Percentiles rank a stretch among this genome's conserved stretches.
Evolutionary conservation across 2,797 vertebrate species (phyloP).

Genomic region (Cottoperca gobio): DNA sequence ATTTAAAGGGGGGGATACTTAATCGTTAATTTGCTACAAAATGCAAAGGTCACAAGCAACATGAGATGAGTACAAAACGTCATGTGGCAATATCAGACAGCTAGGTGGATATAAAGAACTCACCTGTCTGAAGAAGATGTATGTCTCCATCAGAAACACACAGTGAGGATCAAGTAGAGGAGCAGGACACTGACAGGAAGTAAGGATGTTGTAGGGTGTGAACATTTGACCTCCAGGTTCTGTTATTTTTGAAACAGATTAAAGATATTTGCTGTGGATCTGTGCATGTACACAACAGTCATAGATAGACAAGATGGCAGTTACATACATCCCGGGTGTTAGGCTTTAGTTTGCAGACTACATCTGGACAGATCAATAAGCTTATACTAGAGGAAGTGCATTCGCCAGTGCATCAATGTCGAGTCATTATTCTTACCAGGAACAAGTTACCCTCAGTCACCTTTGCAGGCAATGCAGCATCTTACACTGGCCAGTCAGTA

Average conservation of each 20-base stretch:
- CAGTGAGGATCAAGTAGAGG: conserved; percentile 7
- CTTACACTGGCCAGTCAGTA: neutral
- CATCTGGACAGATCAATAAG: conserved; percentile 47
- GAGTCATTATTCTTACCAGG: no score
- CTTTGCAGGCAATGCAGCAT: conserved; percentile 16
- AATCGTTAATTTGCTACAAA: neutral
- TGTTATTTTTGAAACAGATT: neutral
- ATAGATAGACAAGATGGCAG: neutral
- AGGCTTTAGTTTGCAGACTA: conserved; percentile 14
- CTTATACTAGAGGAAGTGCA: conserved; percentile 16
- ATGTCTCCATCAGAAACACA: neutral
- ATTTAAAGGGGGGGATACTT: neutral
- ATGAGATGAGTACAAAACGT: neutral
- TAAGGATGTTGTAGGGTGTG: neutral
- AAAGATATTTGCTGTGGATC: neutral
- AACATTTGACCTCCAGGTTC: conserved; percentile 10
- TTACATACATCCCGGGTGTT: neutral
- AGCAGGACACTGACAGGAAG: conserved; percentile 2
- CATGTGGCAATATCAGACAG: neutral
- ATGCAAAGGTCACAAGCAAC: neutral
- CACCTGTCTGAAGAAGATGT: conserved; percentile 11
- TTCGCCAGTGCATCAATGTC: conserved; percentile 42
- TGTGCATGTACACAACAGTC: neutral
- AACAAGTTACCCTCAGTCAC: conserved; percentile 12
- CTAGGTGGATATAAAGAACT: neutral